A percentile compares a stretch with the other conserved stretches of the same genome.
Evolutionary conservation across 2,113 vertebrate species (phyloP).

Genomic region (Misgurnus mizolepis): DNA sequence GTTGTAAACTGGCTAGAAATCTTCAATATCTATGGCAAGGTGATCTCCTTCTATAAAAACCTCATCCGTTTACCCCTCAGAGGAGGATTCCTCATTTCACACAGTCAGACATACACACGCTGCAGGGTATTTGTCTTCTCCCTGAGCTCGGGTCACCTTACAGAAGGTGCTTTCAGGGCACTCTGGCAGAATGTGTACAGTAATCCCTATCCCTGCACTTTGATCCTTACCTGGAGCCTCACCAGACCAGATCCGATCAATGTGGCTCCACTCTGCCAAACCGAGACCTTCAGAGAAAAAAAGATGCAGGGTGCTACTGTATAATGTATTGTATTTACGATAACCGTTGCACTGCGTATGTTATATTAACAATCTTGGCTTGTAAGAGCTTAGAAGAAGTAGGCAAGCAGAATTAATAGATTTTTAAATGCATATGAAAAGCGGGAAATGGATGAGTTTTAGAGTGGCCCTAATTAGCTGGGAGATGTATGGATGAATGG

Average conservation of each 20-base stretch:
- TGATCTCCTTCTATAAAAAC: conserved; percentile 1
- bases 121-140: conserved; percentile 23
- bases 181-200: conserved; percentile 31
- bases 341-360: conserved; percentile 10
- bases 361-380: conserved; percentile 25
- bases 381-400: background rate
- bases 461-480: conserved; percentile 42
- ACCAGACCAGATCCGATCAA: conserved; percentile 42
- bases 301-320: conserved; percentile 19
- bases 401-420: conserved; percentile 29
- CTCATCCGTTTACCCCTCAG: conserved; percentile 12
- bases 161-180: conserved; percentile 33
- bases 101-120: background rate
- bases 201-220: conserved; percentile 26
- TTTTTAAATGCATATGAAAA: conserved; percentile 26
- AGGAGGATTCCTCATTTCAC: conserved; percentile 18
- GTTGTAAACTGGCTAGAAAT: background rate
- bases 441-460: conserved; percentile 22
- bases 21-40: background rate
- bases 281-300: conserved; percentile 23
- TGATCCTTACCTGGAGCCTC: conserved; percentile 47
- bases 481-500: conserved; percentile 46
- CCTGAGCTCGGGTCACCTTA: conserved; percentile 37
- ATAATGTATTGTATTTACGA: conserved; percentile 8
- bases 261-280: conserved; percentile 35